Base-by-base conservation (phyloP, 2,113 vertebrate species). In the Pangasianodon hypophthalmus region DNA sequence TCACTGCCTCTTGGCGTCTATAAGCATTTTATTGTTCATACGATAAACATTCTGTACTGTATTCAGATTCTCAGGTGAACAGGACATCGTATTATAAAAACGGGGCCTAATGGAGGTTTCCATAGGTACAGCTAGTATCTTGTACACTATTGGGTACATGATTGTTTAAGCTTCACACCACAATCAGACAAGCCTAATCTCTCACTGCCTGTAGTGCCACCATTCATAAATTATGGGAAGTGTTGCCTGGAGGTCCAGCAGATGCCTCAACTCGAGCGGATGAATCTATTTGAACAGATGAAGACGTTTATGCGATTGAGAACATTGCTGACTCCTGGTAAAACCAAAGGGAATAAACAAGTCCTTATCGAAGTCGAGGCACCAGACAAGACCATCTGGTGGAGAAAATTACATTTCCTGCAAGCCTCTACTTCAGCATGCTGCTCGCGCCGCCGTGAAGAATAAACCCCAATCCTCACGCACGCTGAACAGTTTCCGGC, bases 321-420 rank as follows among this genome's bases (percentile, higher is more conserved):
- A 89, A 62, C 89, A 89, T 85, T 69, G 29, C 88, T 77, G 79
- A 83, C 89, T 90, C 85, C 87, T 50, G 26, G 48, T 75, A 90
- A 87, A 85, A 79, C 77, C 19, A 91, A 67, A 60, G 87, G 37
- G 54, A 85, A 84, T 85, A 90, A 89, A 88, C 85, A 89, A 81
- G 87, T 92, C 69, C 87, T 56, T 50, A 73, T 18, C 29, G 87
- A 91, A 87, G 88, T 37, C 69, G 77, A 89, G 89, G 86, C 82
- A 85, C 82, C 87, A 92, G 89, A 92, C 90, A 88, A 93, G 91
- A 93, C 92, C 89, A 88, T 93, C 93, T 93, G 92, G 77, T 75
- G 73, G 82, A 87, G 88, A 56, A 93, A 91, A 93, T 87, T 91
- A 92, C 77, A 90, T 93, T 93, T 93, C 85, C 71, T 90, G 73